Base-by-base conservation (phyloP, 1,140 invertebrate genomes). In the Drosophila ambigua region DNA sequence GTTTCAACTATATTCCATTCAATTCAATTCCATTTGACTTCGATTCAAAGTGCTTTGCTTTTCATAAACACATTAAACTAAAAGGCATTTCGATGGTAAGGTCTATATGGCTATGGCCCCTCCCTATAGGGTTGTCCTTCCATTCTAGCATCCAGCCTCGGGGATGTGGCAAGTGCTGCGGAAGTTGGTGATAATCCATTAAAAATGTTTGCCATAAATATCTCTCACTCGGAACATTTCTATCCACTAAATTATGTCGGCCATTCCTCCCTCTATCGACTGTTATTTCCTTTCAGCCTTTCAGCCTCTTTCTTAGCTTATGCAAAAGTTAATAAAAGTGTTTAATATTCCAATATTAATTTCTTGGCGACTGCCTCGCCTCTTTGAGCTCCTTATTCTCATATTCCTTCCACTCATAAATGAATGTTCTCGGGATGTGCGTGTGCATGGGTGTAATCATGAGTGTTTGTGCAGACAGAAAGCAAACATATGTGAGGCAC, bases 61-160 rank as follows among this genome's bases (percentile, higher is more conserved):
- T 74, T 90, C 82, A 90, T 90, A 90, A 90, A 84, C 79, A 88
- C 88, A 90, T 90, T 90, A 90, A 90, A 90, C 84, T 90, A 90
- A 90, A 90, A 90, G 85, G 88, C 77, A 81, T 72, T 90, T 81
- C 68, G 72, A 76, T 72, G 71, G 35, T 26, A 55, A 13, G 35
- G 11, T 39, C 35, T 13, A 8, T 31, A 8, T 9, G 35, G 11
- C 11, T 39, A 4, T 13, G 35, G 35, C 35, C 35, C 35, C 35
- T 39, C 35, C 13, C 35, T 5, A 5, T 5, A 4, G 35, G 35
- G 35, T 8, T 13, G 35, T 13, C 35, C 11, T 39, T 4, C 11
- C 35, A 39, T 13, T 9, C 35, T 4, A 9, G 35, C 35, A 35
- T 11, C 9, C 35, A 31, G 7, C 4, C 0, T 11, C 3, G 9